Base-by-base conservation (phyloP, 2,888 invertebrate genomes). In the Odontocerum albicorne region DNA sequence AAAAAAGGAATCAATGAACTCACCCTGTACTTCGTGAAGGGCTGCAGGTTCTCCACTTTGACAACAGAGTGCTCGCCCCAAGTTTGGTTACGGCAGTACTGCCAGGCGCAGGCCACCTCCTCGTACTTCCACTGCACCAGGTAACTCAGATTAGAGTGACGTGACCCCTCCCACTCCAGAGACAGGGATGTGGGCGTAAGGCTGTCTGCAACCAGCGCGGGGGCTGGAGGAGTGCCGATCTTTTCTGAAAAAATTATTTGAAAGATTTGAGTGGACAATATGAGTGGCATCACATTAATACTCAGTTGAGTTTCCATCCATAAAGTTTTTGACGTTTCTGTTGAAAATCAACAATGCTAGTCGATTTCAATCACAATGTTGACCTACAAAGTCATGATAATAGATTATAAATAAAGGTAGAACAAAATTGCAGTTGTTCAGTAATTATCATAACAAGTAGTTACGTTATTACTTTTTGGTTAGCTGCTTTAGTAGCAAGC, bases 1-100 rank as follows among this genome's bases (percentile, higher is more conserved):
- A n/a, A n/a, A n/a, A n/a, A n/a, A n/a, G n/a, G n/a, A n/a, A n/a
- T n/a, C n/a, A n/a, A n/a, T n/a, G n/a, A n/a, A 68, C 80, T 75
- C 75, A 95, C 95, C 79, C 88, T 84, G 69, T 96, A 96, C 68
- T 90, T 91, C 1, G 93, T 90, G 68, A 91, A 95, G 0, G 96
- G 94, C 62, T 88, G 85, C 43, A 96, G 76, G 63, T 88, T 85
- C 62, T 88, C 85, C 6, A 95, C 86, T 19, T 83, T 80, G 63
- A 88, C 88, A 33, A 84, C 83, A 16, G 81, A 81, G 63, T 81
- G 72, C 63, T 83, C 80, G 1, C 82, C 81, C 80, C 87, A 86
- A 43, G 84, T 84, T 64, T 85, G 84, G 67, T 88, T 87, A 40
- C 85, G 79, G 68, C 88, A 91, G 69, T 89, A 91, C 67, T 90